A percentile compares a stretch with the other conserved stretches of the same genome.
Conservation (phyloP, 2,888 invertebrate genomes). For the Theretra japonica region DNA sequence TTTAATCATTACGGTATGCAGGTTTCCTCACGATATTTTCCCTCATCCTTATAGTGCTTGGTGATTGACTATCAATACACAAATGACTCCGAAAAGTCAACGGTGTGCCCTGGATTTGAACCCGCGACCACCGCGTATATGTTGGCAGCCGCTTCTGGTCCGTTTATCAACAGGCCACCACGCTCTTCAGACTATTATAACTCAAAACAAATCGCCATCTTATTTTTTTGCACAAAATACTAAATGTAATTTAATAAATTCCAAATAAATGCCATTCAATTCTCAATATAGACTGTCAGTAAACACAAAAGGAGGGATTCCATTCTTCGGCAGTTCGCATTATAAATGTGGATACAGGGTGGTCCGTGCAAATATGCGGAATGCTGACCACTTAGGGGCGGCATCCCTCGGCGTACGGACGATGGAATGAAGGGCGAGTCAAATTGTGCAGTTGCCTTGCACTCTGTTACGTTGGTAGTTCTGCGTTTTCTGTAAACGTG, state of each 20-base stretch:
- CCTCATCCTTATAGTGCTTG: too few relatives aligned
- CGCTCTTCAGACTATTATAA: too few relatives aligned
- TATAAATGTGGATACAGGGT: constrained; percentile 19
- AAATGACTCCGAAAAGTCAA: too few relatives aligned
- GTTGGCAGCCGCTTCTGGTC: too few relatives aligned
- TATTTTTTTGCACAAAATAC: too few relatives aligned
- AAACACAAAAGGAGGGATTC: constrained; percentile 16
- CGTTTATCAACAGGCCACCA: too few relatives aligned
- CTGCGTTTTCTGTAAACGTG: neutral
- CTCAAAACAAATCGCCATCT: too few relatives aligned
- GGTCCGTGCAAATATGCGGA: constrained; percentile 25
- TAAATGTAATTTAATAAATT: neutral
- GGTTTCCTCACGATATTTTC: too few relatives aligned
- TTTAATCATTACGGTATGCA: too few relatives aligned
- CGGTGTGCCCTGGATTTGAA: too few relatives aligned
- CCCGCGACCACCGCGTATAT: too few relatives aligned
- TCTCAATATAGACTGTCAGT: neutral
- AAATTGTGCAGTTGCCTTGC: constrained; percentile 11
- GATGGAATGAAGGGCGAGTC: constrained; percentile 8
- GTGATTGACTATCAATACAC: too few relatives aligned
- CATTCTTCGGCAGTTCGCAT: constrained; percentile 21
- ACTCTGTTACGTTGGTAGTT: neutral
- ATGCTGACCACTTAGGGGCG: constrained; percentile 24
- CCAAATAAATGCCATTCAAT: constrained; percentile 10
- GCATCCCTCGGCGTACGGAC: constrained; percentile 9